Base-by-base conservation (phyloP, 2,888 invertebrate species). In the Pristionchus arcanus region DNA sequence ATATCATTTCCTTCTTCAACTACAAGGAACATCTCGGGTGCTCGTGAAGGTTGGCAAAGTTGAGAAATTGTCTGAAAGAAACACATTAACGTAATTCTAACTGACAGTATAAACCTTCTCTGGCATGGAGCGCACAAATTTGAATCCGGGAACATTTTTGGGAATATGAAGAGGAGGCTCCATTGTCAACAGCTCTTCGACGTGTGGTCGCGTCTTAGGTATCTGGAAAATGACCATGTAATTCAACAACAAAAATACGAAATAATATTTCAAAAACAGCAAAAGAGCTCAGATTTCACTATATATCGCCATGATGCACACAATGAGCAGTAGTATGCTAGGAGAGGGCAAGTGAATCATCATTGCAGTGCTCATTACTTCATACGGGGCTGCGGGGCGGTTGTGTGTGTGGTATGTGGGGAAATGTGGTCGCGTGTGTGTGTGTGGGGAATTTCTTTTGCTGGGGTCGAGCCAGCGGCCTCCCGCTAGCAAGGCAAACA, bases 101-200 rank as follows among this genome's bases (percentile, higher is more conserved):
- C 2, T 21, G 15, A 37, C 2, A n/a, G 37, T 53, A 83, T 49
- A 19, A 28, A 90, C 86, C 77, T 66, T 90, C 25, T 63, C 37
- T 21, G 87, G 87, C 15, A 91, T 81, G 37, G 91, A 90, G 2
- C 91, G 81, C 16, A 90, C 90, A 90, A 93, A 91, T 15, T 90
- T 77, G 91, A 93, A 93, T 88, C 92, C 93, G 16, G 91, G 90
- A n/a, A 92, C 91, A 68, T 71, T 49, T 49, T 49, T 68, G 25
- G 92, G 92, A 25, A 91, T 90, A 49, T 55, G 59, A 4, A 77
- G 81, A 31, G 90, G 74, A 21, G 84, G 55, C 15, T 90, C 90
- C 68, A 66, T 81, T 16, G 37, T 63, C 21, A 91, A 90, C 63
- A 93, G 71, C 74, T 92, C 92, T 74, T 92, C 92, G 49, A 93